Evolutionary conservation across 2,113 vertebrate genomes (phyloP), one percentile per base, ranked within the genome.

Genomic region (Hystrix cristata): DNA sequence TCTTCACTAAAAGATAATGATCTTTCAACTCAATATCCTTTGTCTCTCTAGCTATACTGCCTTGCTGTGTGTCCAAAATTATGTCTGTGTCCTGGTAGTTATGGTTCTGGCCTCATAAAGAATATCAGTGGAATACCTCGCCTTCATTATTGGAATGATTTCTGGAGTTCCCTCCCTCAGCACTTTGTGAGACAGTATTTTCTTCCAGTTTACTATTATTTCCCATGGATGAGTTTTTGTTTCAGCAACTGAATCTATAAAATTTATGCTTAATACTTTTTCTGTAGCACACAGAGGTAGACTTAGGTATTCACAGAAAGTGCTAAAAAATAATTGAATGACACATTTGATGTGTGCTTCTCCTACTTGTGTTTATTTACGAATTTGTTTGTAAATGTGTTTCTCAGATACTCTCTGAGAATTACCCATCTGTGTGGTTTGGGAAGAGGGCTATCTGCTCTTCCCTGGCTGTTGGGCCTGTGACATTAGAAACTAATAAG

Each of bases 291-390:
- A 8, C 19, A 69, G n/a, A 86, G 60, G 6, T 46, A 43, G n/a
- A 83, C 12, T 15, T 55, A 60, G 43, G 29, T 48, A 12, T 53
- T 78, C 71, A 87, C 14, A 86, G 67, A 64, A 27, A 89, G 15
- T 65, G 12, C 71, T 85, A 71, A 59, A 34, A 65, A 81, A 57
- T 25, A n/a, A n/a, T 53, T 31, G 31, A 87, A 34, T 67, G 60
- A 6, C 3, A 43, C 76, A 74, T 89, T 72, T 94, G 83, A n/a
- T 69, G 48, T 95, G 57, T 74, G 34, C 79, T 57, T 79, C 67
- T 95, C 74, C 46, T 83, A 55, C 78, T 87, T 94, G 79, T 83
- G 7, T 93, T 6, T 86, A 88, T 78, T 86, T 91, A 82, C 79
- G 23, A 67, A 82, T 67, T 25, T 46, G 23, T 79, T 5, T 95